Conservation (phyloP, 2,797 vertebrate genomes). For the Hyperoplus immaculatus region DNA sequence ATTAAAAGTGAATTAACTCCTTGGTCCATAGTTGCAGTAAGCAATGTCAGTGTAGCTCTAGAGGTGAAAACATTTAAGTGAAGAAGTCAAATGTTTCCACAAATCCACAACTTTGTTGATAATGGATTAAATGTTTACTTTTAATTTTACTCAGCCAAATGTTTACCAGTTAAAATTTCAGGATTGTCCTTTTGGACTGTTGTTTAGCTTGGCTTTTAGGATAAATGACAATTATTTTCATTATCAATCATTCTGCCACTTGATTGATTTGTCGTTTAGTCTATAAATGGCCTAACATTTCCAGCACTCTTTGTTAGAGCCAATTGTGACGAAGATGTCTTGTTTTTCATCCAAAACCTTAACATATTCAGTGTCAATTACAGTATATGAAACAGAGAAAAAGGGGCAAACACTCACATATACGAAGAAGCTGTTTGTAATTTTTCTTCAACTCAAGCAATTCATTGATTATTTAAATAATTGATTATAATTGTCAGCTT, state of each 20-base stretch:
- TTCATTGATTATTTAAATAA: not conserved
- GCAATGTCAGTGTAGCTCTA: not conserved
- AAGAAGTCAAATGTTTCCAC: no score
- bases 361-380: not conserved
- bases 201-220: not conserved
- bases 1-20: conserved; percentile 43
- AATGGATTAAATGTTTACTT: not conserved
- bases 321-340: not conserved
- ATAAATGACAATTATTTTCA: not conserved
- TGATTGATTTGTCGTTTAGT: not conserved
- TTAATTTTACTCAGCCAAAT: not conserved
- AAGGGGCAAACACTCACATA: not conserved
- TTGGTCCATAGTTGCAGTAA: not conserved
- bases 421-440: not conserved
- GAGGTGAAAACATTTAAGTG: not conserved
- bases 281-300: not conserved
- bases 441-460: not conserved
- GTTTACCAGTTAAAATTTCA: not conserved
- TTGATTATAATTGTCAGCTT: not conserved
- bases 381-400: not conserved
- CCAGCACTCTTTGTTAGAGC: not conserved
- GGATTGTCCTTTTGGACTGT: not conserved
- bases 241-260: not conserved
- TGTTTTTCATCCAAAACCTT: not conserved
- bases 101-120: not conserved